Base-by-base conservation (phyloP, 92 coral and sea anemone species). In the Chrysogorgia sp. region DNA sequence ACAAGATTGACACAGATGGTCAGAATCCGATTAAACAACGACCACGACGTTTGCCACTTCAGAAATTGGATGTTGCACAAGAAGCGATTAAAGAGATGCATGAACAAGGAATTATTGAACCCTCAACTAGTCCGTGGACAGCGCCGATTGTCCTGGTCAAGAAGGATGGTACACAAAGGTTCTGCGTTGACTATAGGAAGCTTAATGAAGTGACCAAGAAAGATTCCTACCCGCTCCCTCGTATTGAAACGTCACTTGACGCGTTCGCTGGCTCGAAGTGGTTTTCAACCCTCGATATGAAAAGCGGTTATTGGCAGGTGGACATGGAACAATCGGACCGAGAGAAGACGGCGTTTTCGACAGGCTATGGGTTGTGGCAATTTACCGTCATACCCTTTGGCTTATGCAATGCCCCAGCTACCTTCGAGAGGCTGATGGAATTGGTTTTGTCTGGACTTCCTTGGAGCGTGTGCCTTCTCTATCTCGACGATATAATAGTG, bases 1-100 rank as follows among this genome's bases (percentile, higher is more conserved):
- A n/a, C n/a, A n/a, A n/a, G 14, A 79, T 79, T 47, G 70, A 84
- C 29, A 71, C 59, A 22, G 76, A 55, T 40, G 76, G 71, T 34
- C 17, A 66, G 30, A 1, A 31, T 15, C 71, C 81, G 10, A 75
- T 75, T 59, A 58, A 60, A 32, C 81, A 74, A 50, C n/a, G n/a
- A n/a, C n/a, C n/a, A n/a, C n/a, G n/a, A n/a, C n/a, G n/a, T n/a
- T n/a, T n/a, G n/a, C n/a, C n/a, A n/a, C n/a, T n/a, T n/a, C n/a
- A n/a, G n/a, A n/a, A n/a, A n/a, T n/a, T n/a, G n/a, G 57, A 40
- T 7, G 14, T 1, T 2, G 37, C 75, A 2, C 37, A 15, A 15
- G 40, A 53, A 19, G 53, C n/a, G n/a, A n/a, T n/a, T n/a, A n/a
- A n/a, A n/a, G n/a, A n/a, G n/a, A n/a, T n/a, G n/a, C n/a, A n/a